Evolutionary conservation across 1,140 invertebrate species (phyloP).

Genomic region (Zaprionus tsacasi): DNA sequence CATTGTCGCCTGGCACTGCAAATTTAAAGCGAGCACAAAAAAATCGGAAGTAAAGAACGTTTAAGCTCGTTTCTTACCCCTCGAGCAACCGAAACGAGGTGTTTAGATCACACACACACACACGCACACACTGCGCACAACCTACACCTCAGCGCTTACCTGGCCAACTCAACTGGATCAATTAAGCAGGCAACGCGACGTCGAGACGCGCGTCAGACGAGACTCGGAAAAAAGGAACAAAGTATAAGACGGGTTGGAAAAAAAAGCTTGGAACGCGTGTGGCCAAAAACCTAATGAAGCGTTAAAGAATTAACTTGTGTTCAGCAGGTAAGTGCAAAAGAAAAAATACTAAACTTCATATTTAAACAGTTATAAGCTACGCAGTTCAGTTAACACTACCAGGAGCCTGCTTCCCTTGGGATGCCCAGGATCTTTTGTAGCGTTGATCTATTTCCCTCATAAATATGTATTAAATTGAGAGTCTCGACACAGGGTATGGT

Average conservation of each 20-base stretch:
- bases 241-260: conserved; percentile 14
- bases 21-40: conserved; percentile 59
- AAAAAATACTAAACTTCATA: conserved; percentile 33
- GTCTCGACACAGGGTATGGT: conserved; percentile 26
- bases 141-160: conserved; percentile 13
- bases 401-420: background rate
- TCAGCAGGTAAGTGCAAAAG: conserved; percentile 4
- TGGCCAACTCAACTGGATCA: conserved; percentile 33
- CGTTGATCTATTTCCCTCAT: conserved; percentile 69
- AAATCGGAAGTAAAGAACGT: conserved; percentile 75
- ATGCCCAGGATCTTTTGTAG: conserved; percentile 4
- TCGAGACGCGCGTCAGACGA: conserved; percentile 72
- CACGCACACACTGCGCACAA: conserved; percentile 1
- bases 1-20: conserved; percentile 59
- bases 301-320: conserved; percentile 73
- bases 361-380: conserved; percentile 42
- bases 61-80: conserved; percentile 27
- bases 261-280: conserved; percentile 62
- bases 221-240: conserved; percentile 37
- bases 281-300: conserved; percentile 80
- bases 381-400: conserved; percentile 8
- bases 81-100: conserved; percentile 38
- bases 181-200: conserved; percentile 63
- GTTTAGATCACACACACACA: conserved; percentile 55
- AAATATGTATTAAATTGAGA: conserved; percentile 77